phyloP scores from a whole-genome alignment of 2,888 invertebrate species.

The Drosophila tripunctata region DNA sequence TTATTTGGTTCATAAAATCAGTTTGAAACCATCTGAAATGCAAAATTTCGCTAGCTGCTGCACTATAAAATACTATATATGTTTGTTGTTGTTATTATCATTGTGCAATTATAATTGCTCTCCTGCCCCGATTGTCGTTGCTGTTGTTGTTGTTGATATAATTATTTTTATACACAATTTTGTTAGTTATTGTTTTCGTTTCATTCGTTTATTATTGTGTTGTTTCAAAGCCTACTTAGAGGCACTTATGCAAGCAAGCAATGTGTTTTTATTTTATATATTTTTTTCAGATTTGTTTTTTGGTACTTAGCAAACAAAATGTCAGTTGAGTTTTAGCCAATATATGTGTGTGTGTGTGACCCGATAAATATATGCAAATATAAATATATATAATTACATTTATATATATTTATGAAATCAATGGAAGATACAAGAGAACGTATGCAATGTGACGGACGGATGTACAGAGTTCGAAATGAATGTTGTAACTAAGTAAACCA shows the following conservation, averaged over 20 bases:
- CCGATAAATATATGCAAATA: constrained; percentile 29
- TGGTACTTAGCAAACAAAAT: constrained; percentile 43
- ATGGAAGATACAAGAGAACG: background rate
- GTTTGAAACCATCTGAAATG: constrained; percentile 28
- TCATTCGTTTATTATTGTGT: constrained; percentile 39
- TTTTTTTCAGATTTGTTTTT: constrained; percentile 20
- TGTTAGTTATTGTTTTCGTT: constrained; percentile 28
- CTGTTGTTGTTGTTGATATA: constrained; percentile 51
- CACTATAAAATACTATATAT: constrained; percentile 45
- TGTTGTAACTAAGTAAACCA: constrained; percentile 70
- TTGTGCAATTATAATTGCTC: constrained; percentile 58
- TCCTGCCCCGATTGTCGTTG: constrained; percentile 49
- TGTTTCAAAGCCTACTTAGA: constrained; percentile 67
- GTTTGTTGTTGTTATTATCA: constrained; percentile 55
- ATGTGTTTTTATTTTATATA: constrained; percentile 26
- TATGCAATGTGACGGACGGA: constrained; percentile 71
- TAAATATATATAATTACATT: constrained; percentile 2
- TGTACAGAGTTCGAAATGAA: constrained; percentile 75
- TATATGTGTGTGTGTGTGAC: constrained; percentile 58
- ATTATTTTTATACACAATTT: constrained; percentile 39
- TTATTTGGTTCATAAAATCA: background rate
- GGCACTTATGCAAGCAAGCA: constrained; percentile 67
- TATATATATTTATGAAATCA: background rate
- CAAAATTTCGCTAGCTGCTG: constrained; percentile 60
- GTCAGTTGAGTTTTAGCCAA: constrained; percentile 43